These are phyloP conservation scores for Ichneumoninae sp. DNA, from an alignment of 2,888 invertebrate species.

Conservation along the genomic window DNA sequence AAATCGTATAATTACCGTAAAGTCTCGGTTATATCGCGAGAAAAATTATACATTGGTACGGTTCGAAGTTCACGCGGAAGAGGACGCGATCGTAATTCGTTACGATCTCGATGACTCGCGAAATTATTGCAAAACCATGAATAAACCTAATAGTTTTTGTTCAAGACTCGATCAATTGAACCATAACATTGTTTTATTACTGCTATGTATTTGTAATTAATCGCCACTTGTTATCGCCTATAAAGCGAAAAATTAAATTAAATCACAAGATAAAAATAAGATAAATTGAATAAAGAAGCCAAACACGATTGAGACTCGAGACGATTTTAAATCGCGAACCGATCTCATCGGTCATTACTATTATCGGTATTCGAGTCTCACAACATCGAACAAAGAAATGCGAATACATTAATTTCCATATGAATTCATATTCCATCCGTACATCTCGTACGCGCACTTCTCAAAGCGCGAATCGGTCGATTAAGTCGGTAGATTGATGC, in stretches of 20 bases:
- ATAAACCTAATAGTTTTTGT: not conserved
- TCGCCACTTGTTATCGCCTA: not conserved
- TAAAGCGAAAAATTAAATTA: not conserved
- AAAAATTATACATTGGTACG: not conserved
- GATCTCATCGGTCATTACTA: not conserved
- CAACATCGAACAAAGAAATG: not conserved
- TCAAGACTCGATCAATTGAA: no score
- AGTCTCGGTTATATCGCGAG: not conserved
- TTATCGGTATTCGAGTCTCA: not conserved
- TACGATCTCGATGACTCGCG: not conserved
- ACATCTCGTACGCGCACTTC: no score
- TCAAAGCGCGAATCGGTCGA: no score
- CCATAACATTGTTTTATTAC: not conserved
- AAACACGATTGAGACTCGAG: not conserved
- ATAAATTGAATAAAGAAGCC: not conserved
- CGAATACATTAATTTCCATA: not conserved
- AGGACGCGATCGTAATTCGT: constrained; percentile 10
- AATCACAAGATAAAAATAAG: not conserved
- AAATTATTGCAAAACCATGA: not conserved
- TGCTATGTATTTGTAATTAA: not conserved
- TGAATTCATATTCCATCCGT: no score
- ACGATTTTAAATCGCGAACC: not conserved
- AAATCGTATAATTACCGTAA: constrained; percentile 13
- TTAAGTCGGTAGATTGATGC: no score
- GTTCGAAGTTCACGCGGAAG: constrained; percentile 4